Conservation (phyloP, 2,888 invertebrate genomes). For the Machimus atricapillus region DNA sequence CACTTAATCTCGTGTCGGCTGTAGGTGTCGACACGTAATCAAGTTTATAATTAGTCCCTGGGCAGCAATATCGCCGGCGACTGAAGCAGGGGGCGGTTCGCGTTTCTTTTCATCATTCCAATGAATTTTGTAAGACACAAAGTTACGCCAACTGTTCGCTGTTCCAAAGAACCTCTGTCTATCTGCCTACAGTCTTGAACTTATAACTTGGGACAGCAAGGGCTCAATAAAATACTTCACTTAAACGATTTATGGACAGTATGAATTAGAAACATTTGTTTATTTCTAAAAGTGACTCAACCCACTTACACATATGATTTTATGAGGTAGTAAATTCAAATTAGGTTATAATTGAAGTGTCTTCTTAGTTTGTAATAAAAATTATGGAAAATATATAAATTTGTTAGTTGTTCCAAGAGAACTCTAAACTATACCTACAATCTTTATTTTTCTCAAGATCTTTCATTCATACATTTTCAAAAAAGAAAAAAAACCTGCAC, state of each 20-base stretch:
- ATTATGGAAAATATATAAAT: no score
- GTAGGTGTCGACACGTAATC: slow-evolving; percentile 31
- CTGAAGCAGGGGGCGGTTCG: not conserved
- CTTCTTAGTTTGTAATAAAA: no score
- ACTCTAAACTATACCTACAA: no score
- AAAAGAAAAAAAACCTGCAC: no score
- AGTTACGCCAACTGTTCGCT: not conserved
- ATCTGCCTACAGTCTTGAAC: not conserved
- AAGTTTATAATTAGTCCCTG: slow-evolving; percentile 23
- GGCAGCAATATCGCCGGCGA: not conserved
- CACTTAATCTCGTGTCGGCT: not conserved
- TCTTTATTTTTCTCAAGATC: no score
- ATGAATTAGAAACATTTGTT: no score
- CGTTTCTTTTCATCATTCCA: not conserved
- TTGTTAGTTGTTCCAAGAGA: no score
- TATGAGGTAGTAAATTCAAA: no score
- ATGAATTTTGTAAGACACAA: not conserved
- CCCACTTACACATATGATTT: no score
- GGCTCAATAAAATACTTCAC: not conserved
- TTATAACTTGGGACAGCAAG: not conserved
- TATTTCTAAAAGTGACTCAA: no score
- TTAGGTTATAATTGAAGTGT: no score
- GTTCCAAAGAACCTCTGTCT: not conserved
- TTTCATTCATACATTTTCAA: no score
- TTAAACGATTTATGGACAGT: not conserved